Base-by-base conservation (phyloP, 2,888 invertebrate genomes). In the Cephus nigrinus region DNA sequence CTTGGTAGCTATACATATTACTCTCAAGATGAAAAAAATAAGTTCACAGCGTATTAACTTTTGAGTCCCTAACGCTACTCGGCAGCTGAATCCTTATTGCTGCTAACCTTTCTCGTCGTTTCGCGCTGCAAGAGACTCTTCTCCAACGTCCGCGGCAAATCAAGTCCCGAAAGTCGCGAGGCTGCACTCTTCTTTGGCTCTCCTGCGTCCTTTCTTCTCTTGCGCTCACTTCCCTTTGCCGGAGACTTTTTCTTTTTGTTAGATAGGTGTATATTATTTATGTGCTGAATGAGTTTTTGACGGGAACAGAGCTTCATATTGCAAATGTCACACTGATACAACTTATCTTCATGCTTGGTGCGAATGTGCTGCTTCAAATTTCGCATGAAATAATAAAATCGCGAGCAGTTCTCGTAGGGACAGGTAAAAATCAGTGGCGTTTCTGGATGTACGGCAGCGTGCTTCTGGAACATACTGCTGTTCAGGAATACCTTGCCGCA, bases 341-440 rank as follows among this genome's bases (percentile, higher is more conserved):
- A 93, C 5, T 92, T 84, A 2, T 92, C 92, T 31, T 92, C 86
- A 85, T 95, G 95, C 68, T 91, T 92, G 2, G 90, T 90, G 77
- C 91, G 83, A 78, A 94, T 91, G 82, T 95, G 95, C 77, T 93
- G 92, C 2, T 91, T 92, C 32, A 95, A 90, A 90, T 94, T 95
- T 71, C 92, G 92, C 82, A 93, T 93, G 80, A 92, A 93, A 9
- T 92, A 90, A 87, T 94, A 95, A 77, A 89, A 88, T 74, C 93
- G 92, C 1, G 83, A 76, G 82, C 93, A 93, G 1, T 86, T 88
- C 1, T 91, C 88, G 68, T 90, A 86, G 0, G 88, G 84, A 31
- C 93, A 93, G 35, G 86, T 69, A 35, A 90, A 87, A 11, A 84
- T 76, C 1, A 79, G 30, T 69, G 81, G 80, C 34, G 82, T 80